Evolutionary conservation across 2,888 invertebrate species (phyloP).

Genomic region (Luperina testacea): DNA sequence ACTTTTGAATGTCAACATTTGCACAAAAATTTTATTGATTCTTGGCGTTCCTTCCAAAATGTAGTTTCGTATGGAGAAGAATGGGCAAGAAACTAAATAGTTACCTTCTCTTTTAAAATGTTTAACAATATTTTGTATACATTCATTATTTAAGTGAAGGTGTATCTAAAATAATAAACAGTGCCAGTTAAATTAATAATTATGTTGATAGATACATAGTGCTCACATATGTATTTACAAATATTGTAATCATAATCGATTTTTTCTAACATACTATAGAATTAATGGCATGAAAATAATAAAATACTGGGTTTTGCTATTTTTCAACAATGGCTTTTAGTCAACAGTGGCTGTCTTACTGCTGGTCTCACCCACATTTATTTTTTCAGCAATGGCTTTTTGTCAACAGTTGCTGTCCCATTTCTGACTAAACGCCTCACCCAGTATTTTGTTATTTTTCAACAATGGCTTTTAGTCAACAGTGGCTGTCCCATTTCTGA

Average conservation of each 20-base stretch:
- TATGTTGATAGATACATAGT: not conserved
- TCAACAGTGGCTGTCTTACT: no score
- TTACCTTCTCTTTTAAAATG: not conserved
- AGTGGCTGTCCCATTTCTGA: no score
- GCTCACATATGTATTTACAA: not conserved
- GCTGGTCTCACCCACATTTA: no score
- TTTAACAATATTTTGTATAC: not conserved
- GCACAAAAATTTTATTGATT: not conserved
- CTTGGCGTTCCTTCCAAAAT: not conserved
- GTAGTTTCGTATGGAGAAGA: not conserved
- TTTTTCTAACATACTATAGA: not conserved
- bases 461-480: no score
- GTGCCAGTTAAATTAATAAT: not conserved
- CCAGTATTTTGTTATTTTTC: no score
- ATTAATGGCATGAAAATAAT: not conserved
- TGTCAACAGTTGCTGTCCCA: no score
- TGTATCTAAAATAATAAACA: not conserved
- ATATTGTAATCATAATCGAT: not conserved
- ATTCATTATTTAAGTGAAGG: not conserved
- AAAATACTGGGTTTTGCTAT: not conserved
- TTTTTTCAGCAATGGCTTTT: no score
- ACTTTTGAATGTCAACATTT: not conserved
- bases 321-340: no score
- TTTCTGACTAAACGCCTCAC: no score
- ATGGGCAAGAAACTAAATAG: not conserved